Evolutionary conservation across 1,140 invertebrate species (phyloP), one percentile per base, ranked within the genome.

Genomic region (Lordiphosa clarofinis): DNA sequence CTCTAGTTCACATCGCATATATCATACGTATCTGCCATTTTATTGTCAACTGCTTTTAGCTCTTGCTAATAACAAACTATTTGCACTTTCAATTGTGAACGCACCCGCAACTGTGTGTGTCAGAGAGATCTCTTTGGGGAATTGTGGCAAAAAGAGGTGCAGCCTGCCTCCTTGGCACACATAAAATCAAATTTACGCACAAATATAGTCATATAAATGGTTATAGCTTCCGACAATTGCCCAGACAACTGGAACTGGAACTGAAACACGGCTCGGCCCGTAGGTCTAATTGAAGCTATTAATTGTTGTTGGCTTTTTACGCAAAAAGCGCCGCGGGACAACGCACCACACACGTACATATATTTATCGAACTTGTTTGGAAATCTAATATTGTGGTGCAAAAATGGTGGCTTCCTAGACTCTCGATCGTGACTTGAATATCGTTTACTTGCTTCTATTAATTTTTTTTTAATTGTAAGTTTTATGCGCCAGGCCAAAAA

Each of bases 221-320:
- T 67, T 84, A 84, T 84, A 84, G 78, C 78, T 84, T 84, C 78
- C 78, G 78, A 84, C 78, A 81, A 81, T 69, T 82, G 78, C 63
- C 24, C 6, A 28, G 33, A 21, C 47, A 38, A 50, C 48, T 19
- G 39, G 39, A 19, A 42, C 13, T 42, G 8, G 8, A 42, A 42
- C 39, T 57, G 52, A 35, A 21, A 68, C 58, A 40, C 42, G 38
- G 40, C 46, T 59, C 57, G 78, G 68, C 73, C 69, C 73, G 58
- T 70, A 84, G 78, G 78, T 84, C 78, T 84, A 84, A 84, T 84
- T 84, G 78, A 84, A 57, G 78, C 78, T 84, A 84, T 84, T 84
- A 84, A 84, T 84, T 84, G 78, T 84, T 72, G 53, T 72, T 61
- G 66, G 54, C 61, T 59, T 15, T 79, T 79, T 73, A 73, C 49